Percentiles rank a stretch among this genome's conserved stretches.
These are phyloP conservation scores for Pituophis catenifer DNA, from an alignment of 2,113 vertebrate genomes.

Conservation along the genomic window DNA sequence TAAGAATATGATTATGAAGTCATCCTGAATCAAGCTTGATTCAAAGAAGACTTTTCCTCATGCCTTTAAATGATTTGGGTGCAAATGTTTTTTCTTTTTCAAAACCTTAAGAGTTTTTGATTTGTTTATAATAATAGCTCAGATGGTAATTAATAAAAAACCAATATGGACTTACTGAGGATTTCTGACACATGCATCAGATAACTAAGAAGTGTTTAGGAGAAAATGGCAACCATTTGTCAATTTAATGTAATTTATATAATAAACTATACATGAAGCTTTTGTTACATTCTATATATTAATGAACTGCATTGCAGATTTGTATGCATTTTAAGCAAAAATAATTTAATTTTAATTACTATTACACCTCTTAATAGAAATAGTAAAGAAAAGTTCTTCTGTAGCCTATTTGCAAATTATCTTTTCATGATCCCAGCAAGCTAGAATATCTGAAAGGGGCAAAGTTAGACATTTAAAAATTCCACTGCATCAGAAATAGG, in stretches of 20 bases:
- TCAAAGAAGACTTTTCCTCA: not conserved
- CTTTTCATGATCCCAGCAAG: not conserved
- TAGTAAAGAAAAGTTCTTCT: not conserved
- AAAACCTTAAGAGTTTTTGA: conserved; percentile 10
- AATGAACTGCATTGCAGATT: not conserved
- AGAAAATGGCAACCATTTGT: not conserved
- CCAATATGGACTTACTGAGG: conserved; percentile 45
- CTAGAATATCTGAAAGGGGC: not conserved
- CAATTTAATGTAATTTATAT: not conserved
- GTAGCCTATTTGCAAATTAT: not conserved
- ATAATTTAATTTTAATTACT: not conserved
- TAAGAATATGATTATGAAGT: not conserved
- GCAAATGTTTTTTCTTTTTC: conserved; percentile 48
- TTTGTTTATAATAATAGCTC: conserved; percentile 33
- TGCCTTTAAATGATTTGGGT: conserved; percentile 20
- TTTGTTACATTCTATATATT: not conserved
- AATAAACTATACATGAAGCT: not conserved
- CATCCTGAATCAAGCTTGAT: not conserved
- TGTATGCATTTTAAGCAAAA: not conserved
- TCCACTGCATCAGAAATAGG: not conserved
- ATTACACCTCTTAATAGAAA: not conserved
- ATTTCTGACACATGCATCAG: conserved; percentile 22
- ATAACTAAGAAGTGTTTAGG: conserved; percentile 28
- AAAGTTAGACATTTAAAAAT: not conserved
- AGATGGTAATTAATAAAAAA: conserved; percentile 59